Percentiles rank a stretch among this genome's conserved stretches.
Evolutionary conservation across 2,888 invertebrate genomes (phyloP).

Genomic region (Cantharis flavilabris): DNA sequence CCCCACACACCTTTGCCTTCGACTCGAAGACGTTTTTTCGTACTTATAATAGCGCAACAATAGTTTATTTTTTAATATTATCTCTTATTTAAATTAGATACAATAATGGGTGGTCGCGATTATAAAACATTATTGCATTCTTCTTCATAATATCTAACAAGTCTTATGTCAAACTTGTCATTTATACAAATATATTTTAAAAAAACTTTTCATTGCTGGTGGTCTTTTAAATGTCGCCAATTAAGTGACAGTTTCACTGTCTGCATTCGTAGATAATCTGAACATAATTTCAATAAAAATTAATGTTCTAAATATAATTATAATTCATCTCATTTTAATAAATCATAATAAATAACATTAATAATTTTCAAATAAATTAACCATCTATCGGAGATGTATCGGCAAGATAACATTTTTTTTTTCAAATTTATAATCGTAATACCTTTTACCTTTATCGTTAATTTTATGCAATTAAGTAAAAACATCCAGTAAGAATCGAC

Average conservation of each 20-base stretch:
- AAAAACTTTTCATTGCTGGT: conserved; percentile 24
- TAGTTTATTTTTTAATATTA: conserved; percentile 19
- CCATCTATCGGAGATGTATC: background rate
- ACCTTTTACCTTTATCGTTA: background rate
- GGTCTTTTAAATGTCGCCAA: conserved; percentile 29
- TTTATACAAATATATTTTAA: conserved; percentile 17
- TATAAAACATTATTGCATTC: conserved; percentile 17
- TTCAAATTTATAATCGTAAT: background rate
- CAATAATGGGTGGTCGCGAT: conserved; percentile 27
- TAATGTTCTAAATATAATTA: background rate
- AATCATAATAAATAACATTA: background rate
- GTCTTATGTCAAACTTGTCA: conserved; percentile 27
- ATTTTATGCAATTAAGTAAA: background rate
- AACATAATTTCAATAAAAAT: background rate
- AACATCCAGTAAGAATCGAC: background rate
- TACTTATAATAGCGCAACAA: conserved; percentile 24
- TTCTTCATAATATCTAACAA: conserved; percentile 19
- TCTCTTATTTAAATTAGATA: conserved; percentile 26
- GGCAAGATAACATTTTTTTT: background rate
- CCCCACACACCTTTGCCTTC: conserved; percentile 26
- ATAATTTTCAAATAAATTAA: background rate
- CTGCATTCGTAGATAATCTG: background rate
- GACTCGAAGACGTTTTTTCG: conserved; percentile 21
- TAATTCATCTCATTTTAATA: background rate
- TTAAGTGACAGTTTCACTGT: conserved; percentile 26